Conservation (phyloP, 2,888 invertebrate genomes). For the Drosophila parthenogenetica region DNA sequence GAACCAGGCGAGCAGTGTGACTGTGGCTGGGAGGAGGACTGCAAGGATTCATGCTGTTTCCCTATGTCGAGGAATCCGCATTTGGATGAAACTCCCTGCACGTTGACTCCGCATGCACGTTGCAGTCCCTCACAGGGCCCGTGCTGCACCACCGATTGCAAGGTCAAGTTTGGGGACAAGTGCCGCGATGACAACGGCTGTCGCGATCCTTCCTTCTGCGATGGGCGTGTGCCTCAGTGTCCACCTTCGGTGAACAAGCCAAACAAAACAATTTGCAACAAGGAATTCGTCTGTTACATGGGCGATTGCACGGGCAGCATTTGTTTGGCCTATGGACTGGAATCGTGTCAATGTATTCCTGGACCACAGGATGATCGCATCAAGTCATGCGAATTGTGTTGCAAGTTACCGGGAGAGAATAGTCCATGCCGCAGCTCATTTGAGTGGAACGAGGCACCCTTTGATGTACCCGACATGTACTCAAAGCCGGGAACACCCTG, state of each 20-base stretch:
- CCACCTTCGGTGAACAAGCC: conserved; percentile 96
- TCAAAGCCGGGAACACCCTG: conserved; percentile 97
- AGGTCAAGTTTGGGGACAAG: conserved; percentile 93
- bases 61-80: conserved; percentile 94
- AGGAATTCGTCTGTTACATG: conserved; percentile 98
- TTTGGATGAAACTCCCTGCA: conserved; percentile 92
- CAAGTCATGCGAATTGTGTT: conserved; percentile 96
- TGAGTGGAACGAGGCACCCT: conserved; percentile 95
- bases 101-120: conserved; percentile 89
- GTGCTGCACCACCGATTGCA: conserved; percentile 96
- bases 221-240: conserved; percentile 94
- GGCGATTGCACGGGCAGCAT: conserved; percentile 99
- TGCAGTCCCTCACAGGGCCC: conserved; percentile 90
- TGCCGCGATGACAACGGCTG: conserved; percentile 98
- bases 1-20: conserved; percentile 99
- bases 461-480: conserved; percentile 96
- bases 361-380: conserved; percentile 92
- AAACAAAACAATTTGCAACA: conserved; percentile 97
- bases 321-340: conserved; percentile 97
- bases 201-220: conserved; percentile 95
- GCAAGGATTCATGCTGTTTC: conserved; percentile 96
- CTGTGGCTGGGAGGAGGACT: conserved; percentile 99
- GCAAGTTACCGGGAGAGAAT: conserved; percentile 93
- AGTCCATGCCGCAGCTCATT: conserved; percentile 94
- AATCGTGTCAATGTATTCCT: conserved; percentile 97